Percentiles rank a stretch among this genome's conserved stretches.
phyloP scores from a whole-genome alignment of 2,888 invertebrate species.

The Amphipoea oculea region DNA sequence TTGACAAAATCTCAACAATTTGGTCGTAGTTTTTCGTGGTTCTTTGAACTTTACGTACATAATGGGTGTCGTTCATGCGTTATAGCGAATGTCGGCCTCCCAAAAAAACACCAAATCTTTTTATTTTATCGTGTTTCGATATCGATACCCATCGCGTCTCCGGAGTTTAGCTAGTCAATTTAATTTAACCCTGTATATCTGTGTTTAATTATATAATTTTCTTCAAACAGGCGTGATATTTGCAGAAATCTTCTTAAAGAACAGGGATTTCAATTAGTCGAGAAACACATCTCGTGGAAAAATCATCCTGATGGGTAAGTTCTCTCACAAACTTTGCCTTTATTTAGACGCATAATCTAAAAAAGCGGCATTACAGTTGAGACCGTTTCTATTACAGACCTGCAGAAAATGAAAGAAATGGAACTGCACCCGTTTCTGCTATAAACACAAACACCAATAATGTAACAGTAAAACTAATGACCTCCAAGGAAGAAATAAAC shows the following conservation, averaged over 20 bases:
- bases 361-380: not conserved
- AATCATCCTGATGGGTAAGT: conserved; percentile 72
- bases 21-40: not conserved
- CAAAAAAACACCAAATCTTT: not conserved
- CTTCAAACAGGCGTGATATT: conserved; percentile 27
- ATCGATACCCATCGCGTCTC: not conserved
- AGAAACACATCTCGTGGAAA: conserved; percentile 72
- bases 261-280: conserved; percentile 66
- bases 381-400: conserved; percentile 62
- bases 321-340: not conserved
- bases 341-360: not conserved
- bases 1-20: not conserved
- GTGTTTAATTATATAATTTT: not conserved
- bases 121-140: not conserved
- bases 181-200: not conserved
- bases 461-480: not conserved
- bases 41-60: not conserved
- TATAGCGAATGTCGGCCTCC: not conserved
- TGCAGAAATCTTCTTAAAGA: conserved; percentile 40
- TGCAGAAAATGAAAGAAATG: conserved; percentile 63
- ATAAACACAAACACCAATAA: not conserved
- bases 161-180: not conserved
- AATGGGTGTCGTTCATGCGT: too few species aligned
- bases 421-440: not conserved
- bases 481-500: not conserved